Evolutionary conservation across 2,888 invertebrate species (phyloP), one percentile per base, ranked within the genome.

Genomic region (Hypena proboscidalis): DNA sequence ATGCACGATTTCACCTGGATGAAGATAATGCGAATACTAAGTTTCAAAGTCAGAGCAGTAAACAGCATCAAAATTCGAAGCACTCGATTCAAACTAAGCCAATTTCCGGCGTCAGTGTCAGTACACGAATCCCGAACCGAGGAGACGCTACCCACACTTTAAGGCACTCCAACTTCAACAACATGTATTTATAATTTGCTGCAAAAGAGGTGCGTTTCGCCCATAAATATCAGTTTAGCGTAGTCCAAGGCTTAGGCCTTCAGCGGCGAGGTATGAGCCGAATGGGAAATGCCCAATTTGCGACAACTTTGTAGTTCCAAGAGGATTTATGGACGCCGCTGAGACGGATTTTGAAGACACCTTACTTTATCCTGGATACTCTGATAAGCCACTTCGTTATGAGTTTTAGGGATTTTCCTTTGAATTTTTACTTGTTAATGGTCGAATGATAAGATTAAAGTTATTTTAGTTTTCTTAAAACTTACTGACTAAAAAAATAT

Each of bases 181-280:
- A 62, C 63, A 62, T 66, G 54, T 65, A 67, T 65, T 65, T 66
- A 65, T 61, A 63, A 64, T 65, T 49, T 50, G 32, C 52, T 38
- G 41, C 47, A 43, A 53, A 46, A 53, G 58, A 80, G 77, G 79
- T 83, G 79, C 83, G 84, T 81, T 70, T 64, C 53, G 23, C 59
- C 83, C 77, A 86, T 89, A 88, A 88, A 89, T 88, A 84, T 80
- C 74, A 83, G 80, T 87, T 86, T 79, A 67, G 57, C 48, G 42
- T 47, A 61, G 62, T 65, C 66, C 62, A 34, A 48, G 60, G 70
- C 70, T 69, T 67, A 72, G 73, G 69, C 61, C 65, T 70, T 54
- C 43, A 60, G 63, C 52, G 66, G 58, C 56, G 57, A 63, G 62
- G 71, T 78, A 74, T 77, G 84, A 78, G 71, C 59, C 79, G 86